phyloP scores from a whole-genome alignment of 2,888 invertebrate genomes.

The Mythimna loreyi region DNA sequence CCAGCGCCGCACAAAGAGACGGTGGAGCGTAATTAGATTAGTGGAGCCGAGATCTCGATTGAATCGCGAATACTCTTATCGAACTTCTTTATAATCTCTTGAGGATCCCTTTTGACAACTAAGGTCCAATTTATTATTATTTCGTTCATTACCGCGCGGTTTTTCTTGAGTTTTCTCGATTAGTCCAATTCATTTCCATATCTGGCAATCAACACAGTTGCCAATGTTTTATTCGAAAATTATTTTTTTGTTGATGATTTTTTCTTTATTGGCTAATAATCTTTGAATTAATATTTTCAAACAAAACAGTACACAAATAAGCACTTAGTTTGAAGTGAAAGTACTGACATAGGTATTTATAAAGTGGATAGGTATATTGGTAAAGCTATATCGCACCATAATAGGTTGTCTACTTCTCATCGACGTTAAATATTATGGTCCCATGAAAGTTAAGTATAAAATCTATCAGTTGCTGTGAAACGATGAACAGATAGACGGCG shows the following conservation, averaged over 20 bases:
- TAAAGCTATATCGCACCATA: background rate
- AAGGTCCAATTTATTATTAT: constrained; percentile 66
- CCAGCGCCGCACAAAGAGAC: constrained; percentile 75
- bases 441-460: constrained; percentile 57
- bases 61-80: constrained; percentile 72
- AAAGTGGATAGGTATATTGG: no score
- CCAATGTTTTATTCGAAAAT: constrained; percentile 39
- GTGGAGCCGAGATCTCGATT: constrained; percentile 76
- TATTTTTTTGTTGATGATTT: constrained; percentile 32
- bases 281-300: constrained; percentile 14
- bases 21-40: constrained; percentile 85
- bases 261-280: constrained; percentile 20
- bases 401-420: constrained; percentile 11
- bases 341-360: background rate
- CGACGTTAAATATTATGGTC: constrained; percentile 46
- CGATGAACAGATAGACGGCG: constrained; percentile 69
- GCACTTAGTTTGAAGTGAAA: background rate
- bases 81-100: constrained; percentile 74
- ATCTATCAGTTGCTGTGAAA: constrained; percentile 48
- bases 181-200: constrained; percentile 58
- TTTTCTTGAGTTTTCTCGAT: constrained; percentile 55
- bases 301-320: background rate
- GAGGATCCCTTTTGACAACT: constrained; percentile 70
- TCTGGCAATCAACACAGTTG: constrained; percentile 50
- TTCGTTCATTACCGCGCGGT: constrained; percentile 55